Evolutionary conservation across 2,113 vertebrate species (phyloP).

Genomic region (Sarotherodon lohbergeri): DNA sequence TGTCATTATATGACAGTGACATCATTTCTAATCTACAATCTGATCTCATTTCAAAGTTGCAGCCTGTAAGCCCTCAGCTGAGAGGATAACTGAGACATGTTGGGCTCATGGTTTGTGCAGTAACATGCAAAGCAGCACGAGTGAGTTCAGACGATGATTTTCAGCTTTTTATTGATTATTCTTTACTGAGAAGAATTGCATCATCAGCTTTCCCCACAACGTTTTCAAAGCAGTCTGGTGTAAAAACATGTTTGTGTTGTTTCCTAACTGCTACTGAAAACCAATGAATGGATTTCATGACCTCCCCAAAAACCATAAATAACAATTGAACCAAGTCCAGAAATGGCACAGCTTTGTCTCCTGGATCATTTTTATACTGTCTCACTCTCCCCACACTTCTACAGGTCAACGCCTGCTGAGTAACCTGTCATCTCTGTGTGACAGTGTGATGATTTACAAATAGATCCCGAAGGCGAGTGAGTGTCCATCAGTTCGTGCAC

Average conservation of each 20-base stretch:
- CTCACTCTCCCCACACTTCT: fast-evolving
- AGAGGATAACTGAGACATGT: background rate
- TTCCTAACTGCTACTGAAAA: background rate
- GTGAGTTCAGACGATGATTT: background rate
- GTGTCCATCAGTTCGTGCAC: background rate
- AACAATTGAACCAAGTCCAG: background rate
- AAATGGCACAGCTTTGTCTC: background rate
- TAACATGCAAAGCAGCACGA: background rate
- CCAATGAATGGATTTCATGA: background rate
- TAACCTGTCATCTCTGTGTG: background rate
- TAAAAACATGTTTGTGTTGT: background rate
- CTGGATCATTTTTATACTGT: background rate
- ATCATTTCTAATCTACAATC: background rate
- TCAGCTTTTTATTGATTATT: background rate
- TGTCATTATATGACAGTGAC: background rate
- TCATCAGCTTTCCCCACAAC: background rate
- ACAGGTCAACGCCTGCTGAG: background rate
- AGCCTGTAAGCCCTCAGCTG: background rate
- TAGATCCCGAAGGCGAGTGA: background rate
- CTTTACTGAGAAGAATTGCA: background rate
- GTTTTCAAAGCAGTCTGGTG: background rate
- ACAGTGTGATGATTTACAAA: background rate
- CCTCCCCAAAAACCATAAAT: background rate
- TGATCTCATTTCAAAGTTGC: background rate
- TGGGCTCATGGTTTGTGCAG: background rate